These are phyloP conservation scores for Dasyurus viverrinus DNA, from an alignment of 2,113 vertebrate genomes.

Conservation along the genomic window DNA sequence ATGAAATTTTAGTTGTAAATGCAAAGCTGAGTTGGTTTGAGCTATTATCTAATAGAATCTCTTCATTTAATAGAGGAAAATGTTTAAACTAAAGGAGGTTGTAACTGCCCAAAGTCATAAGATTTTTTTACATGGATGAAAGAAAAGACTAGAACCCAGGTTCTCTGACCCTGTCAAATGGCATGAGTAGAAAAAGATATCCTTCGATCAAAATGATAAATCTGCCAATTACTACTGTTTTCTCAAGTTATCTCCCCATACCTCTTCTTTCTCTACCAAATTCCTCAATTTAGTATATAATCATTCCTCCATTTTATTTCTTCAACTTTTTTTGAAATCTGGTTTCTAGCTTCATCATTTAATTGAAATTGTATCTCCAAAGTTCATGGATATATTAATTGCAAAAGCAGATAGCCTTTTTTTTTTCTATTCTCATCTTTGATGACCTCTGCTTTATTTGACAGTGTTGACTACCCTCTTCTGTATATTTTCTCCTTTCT, in stretches of 20 bases:
- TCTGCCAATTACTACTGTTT: not conserved
- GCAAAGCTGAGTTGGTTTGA: not conserved
- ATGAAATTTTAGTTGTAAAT: not conserved
- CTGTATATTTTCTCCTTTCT: not conserved
- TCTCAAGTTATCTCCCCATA: not conserved
- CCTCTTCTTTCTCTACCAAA: not conserved
- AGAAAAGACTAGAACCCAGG: not conserved
- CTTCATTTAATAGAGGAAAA: not conserved
- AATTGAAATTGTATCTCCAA: not conserved
- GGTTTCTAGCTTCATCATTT: not conserved
- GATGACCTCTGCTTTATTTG: not conserved
- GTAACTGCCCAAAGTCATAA: not conserved
- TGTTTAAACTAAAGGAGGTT: not conserved
- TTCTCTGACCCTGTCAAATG: not conserved
- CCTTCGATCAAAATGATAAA: not conserved
- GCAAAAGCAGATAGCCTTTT: not conserved
- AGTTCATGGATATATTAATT: not conserved
- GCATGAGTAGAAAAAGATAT: too few species aligned
- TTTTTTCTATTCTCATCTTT: not conserved
- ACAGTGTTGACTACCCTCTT: not conserved
- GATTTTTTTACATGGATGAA: not conserved
- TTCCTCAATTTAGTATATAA: not conserved
- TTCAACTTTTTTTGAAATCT: not conserved
- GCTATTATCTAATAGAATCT: not conserved
- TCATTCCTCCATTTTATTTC: not conserved